Evolutionary conservation across 2,888 invertebrate genomes (phyloP), one percentile per base, ranked within the genome.

Genomic region (Zaprionus bogoriensis): DNA sequence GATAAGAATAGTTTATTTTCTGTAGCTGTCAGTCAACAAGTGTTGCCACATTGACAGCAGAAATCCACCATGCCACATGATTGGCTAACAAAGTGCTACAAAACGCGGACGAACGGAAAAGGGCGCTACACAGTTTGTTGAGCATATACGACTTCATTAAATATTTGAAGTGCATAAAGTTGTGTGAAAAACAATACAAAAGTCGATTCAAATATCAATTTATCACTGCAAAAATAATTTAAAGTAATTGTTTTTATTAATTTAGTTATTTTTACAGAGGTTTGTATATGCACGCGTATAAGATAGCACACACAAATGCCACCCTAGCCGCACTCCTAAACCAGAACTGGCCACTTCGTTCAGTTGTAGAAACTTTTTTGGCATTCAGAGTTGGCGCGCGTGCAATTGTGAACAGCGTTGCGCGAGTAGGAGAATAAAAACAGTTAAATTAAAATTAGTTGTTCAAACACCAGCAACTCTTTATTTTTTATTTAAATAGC

Each of bases 341-440:
- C 53, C 47, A 70, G 61, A 67, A 62, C 77, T 79, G 69, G 53
- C 46, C 69, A 58, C 66, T 60, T 63, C 52, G 60, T 67, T 54
- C 54, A 47, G 58, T 57, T 59, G 55, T 63, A 68, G 57, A 52
- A 74, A 63, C 41, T 72, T 53, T 52, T 84, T 74, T 72, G 75
- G 75, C 85, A 80, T 80, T 80, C 80, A 85, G 82, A 75, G 73
- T 75, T 78, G 63, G 71, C 76, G 82, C 80, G 80, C 80, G 76
- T 78, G 76, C 79, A 80, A 69, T 66, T 77, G 84, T 65, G 62
- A 71, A 62, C 71, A 51, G 55, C 60, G 61, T 61, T 71, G 76
- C 65, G 67, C 67, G 67, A 73, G 59, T 67, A 42, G 47, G 50
- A 63, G 67, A 63, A 52, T 72, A 61, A 72, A 78, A 67, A 63